Evolutionary conservation across 2,797 vertebrate species (phyloP).

Genomic region (Channa striata): DNA sequence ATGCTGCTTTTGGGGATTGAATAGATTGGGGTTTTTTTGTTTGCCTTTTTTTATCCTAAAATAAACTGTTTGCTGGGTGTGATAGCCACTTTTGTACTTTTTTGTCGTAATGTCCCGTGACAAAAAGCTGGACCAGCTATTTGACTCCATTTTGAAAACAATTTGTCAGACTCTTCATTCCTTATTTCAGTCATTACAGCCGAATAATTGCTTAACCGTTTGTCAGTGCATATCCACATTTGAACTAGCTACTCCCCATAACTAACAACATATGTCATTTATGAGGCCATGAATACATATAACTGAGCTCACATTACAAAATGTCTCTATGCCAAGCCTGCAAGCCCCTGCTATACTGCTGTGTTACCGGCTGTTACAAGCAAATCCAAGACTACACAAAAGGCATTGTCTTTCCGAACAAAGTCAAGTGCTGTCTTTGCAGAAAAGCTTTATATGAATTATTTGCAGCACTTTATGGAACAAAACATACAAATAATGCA

Average conservation of each 20-base stretch:
- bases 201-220: constrained; percentile 43
- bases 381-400: constrained; percentile 52
- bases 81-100: constrained; percentile 10
- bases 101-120: constrained; percentile 9
- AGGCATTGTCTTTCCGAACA: constrained; percentile 44
- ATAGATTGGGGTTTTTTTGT: constrained; percentile 2
- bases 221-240: constrained; percentile 43
- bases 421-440: constrained; percentile 49
- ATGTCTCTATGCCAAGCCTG: constrained; percentile 60
- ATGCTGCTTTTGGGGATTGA: constrained; percentile 28
- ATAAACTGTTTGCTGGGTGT: constrained; percentile 5
- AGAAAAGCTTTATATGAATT: constrained; percentile 49
- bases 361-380: constrained; percentile 51
- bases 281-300: constrained; percentile 56
- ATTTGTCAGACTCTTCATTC: constrained; percentile 40
- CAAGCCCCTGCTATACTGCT: constrained; percentile 43
- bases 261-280: constrained; percentile 70
- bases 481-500: constrained; percentile 56
- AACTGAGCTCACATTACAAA: constrained; percentile 68
- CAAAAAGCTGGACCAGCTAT: constrained; percentile 20
- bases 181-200: constrained; percentile 44
- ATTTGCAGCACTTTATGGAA: constrained; percentile 58
- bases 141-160: constrained; percentile 29
- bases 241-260: constrained; percentile 41
- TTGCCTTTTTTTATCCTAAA: constrained; percentile 33